These are phyloP conservation scores for Drosophila rufa DNA, from an alignment of 1,140 invertebrate genomes.

Conservation along the genomic window DNA sequence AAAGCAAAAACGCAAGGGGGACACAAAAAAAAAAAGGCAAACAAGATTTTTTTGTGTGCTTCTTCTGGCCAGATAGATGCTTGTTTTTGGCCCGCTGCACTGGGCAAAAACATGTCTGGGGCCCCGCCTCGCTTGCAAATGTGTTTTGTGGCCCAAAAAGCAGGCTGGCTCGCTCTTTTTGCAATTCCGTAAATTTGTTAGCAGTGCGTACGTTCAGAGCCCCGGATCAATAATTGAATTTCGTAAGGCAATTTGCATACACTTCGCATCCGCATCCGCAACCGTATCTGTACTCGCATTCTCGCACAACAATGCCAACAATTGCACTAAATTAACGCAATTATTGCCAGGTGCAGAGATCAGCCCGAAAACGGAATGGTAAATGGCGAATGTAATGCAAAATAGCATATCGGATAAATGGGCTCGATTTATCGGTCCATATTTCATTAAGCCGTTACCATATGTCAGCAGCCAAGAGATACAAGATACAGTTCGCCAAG, in stretches of 20 bases:
- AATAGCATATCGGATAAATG: slow-evolving; percentile 18
- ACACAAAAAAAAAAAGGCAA: slow-evolving; percentile 10
- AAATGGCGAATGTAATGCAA: slow-evolving; percentile 15
- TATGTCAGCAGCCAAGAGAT: slow-evolving; percentile 12
- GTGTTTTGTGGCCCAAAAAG: slow-evolving; percentile 11
- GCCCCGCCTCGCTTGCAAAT: slow-evolving; percentile 20
- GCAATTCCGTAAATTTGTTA: slow-evolving; percentile 31
- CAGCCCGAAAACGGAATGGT: slow-evolving; percentile 15
- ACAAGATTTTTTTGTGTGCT: neutral
- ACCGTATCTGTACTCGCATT: neutral
- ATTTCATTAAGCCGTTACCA: slow-evolving; percentile 7
- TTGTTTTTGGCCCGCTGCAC: slow-evolving; percentile 14
- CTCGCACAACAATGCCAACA: slow-evolving; percentile 18
- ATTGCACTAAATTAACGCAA: slow-evolving; percentile 45
- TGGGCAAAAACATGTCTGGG: slow-evolving; percentile 26
- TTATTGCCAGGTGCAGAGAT: slow-evolving; percentile 26
- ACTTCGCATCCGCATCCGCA: neutral
- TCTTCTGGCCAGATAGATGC: neutral
- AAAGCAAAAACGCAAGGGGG: neutral
- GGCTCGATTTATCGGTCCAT: slow-evolving; percentile 16
- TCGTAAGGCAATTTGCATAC: slow-evolving; percentile 36
- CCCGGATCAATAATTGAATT: slow-evolving; percentile 45
- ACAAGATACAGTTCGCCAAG: neutral
- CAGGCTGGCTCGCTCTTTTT: slow-evolving; percentile 11
- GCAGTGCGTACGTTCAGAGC: neutral